These are phyloP conservation scores for Proctacanthus coquilletti DNA, from an alignment of 1,140 invertebrate genomes.

Conservation along the genomic window DNA sequence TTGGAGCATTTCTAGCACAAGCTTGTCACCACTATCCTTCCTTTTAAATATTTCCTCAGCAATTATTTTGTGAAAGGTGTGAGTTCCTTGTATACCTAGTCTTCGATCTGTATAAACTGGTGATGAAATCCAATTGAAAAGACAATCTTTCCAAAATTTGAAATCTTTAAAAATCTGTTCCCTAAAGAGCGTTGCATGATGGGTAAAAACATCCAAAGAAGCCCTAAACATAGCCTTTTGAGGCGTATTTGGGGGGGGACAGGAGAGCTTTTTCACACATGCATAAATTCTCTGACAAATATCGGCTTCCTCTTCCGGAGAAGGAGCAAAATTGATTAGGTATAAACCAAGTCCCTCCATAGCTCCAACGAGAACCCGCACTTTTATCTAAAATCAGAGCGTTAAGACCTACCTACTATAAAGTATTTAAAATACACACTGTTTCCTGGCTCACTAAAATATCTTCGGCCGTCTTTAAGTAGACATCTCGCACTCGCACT, in stretches of 20 bases:
- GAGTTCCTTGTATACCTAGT: conserved; percentile 16
- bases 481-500: neutral
- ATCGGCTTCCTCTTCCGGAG: neutral
- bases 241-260: neutral
- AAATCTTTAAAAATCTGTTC: conserved; percentile 17
- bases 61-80: conserved; percentile 23
- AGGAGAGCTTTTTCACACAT: conserved; percentile 1
- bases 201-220: conserved; percentile 14
- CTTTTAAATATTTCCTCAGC: conserved; percentile 13
- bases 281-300: conserved; percentile 1
- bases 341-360: conserved; percentile 3
- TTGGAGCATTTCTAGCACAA: conserved; percentile 13
- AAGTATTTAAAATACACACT: neutral
- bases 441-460: conserved; percentile 2
- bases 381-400: neutral
- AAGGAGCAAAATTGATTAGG: conserved; percentile 5
- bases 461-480: conserved; percentile 1
- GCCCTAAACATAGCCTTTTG: conserved; percentile 10
- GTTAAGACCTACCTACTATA: neutral
- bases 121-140: conserved; percentile 9
- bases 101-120: conserved; percentile 12
- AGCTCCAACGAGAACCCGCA: neutral
- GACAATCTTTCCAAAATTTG: conserved; percentile 19
- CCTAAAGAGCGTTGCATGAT: conserved; percentile 14
- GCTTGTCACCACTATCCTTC: conserved; percentile 8